A percentile compares a stretch with the other conserved stretches of the same genome.
These are phyloP conservation scores for Nibea coibor DNA, from an alignment of 2,113 vertebrate genomes.

Conservation along the genomic window DNA sequence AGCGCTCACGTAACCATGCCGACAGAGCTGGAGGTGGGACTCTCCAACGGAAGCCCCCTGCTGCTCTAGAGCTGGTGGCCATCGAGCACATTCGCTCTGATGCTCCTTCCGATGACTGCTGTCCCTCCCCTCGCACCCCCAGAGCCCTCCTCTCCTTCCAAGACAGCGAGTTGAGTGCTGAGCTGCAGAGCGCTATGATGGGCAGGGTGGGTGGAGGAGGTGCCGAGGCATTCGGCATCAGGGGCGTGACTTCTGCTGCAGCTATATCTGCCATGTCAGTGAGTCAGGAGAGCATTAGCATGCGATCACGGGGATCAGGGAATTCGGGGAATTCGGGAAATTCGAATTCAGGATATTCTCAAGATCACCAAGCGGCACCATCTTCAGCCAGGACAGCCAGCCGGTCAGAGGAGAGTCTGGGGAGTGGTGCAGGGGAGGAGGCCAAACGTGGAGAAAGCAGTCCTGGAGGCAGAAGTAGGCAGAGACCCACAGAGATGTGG, in stretches of 20 bases:
- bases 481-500: slow-evolving; percentile 51
- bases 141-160: slow-evolving; percentile 91
- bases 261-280: slow-evolving; percentile 83
- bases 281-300: slow-evolving; percentile 94
- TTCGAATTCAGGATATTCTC: slow-evolving; percentile 58
- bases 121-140: slow-evolving; percentile 82
- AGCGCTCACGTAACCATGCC: slow-evolving; percentile 83
- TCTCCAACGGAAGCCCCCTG: slow-evolving; percentile 79
- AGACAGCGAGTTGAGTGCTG: slow-evolving; percentile 91
- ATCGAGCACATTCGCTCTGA: slow-evolving; percentile 82
- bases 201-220: slow-evolving; percentile 47
- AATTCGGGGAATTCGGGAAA: slow-evolving; percentile 81
- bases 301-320: slow-evolving; percentile 90
- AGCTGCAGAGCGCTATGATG: slow-evolving; percentile 92
- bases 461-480: slow-evolving; percentile 37
- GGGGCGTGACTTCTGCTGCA: slow-evolving; percentile 73
- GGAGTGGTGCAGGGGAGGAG: slow-evolving; percentile 60
- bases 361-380: slow-evolving; percentile 79
- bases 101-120: slow-evolving; percentile 33
- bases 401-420: slow-evolving; percentile 85
- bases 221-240: slow-evolving; percentile 76
- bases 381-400: slow-evolving; percentile 67
- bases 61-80: slow-evolving; percentile 87
- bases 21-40: slow-evolving; percentile 79
- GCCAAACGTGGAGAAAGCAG: slow-evolving; percentile 37